phyloP scores from a whole-genome alignment of 2,113 vertebrate genomes.

The Petrocephalus zakoni region DNA sequence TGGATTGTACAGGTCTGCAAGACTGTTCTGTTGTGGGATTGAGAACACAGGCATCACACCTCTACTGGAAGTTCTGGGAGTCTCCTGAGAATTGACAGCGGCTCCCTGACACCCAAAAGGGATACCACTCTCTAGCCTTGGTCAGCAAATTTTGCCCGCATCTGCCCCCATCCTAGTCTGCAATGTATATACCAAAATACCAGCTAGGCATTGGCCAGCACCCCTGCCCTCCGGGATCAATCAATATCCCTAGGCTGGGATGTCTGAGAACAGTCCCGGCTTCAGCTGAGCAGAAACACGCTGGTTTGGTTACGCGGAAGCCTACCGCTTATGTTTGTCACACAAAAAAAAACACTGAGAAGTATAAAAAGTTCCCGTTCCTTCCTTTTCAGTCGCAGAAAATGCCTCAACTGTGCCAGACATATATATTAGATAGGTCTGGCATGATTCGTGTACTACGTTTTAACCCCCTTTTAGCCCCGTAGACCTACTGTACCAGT shows the following conservation, averaged over 20 bases:
- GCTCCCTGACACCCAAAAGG: too few species aligned
- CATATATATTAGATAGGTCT: not conserved
- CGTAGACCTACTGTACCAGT: not conserved
- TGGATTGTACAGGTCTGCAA: not conserved
- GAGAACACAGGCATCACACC: not conserved
- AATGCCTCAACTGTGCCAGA: conserved; percentile 20
- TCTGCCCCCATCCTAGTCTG: too few species aligned
- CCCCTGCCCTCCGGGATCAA: too few species aligned
- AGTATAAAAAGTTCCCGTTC: not conserved
- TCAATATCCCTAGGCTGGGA: too few species aligned
- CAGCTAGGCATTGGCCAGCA: too few species aligned
- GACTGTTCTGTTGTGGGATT: not conserved
- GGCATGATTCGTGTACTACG: not conserved
- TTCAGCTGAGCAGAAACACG: not conserved
- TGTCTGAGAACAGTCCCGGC: not conserved
- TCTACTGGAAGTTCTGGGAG: too few species aligned
- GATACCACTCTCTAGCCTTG: too few species aligned
- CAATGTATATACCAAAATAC: too few species aligned
- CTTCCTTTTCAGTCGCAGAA: not conserved
- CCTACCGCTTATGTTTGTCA: not conserved
- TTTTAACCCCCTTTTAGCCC: not conserved
- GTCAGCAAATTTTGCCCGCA: too few species aligned
- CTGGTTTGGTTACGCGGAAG: not conserved
- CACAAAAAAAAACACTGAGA: not conserved
- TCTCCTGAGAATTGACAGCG: too few species aligned